Evolutionary conservation across 2,888 invertebrate genomes (phyloP).

Genomic region (Dynastes hyllus): DNA sequence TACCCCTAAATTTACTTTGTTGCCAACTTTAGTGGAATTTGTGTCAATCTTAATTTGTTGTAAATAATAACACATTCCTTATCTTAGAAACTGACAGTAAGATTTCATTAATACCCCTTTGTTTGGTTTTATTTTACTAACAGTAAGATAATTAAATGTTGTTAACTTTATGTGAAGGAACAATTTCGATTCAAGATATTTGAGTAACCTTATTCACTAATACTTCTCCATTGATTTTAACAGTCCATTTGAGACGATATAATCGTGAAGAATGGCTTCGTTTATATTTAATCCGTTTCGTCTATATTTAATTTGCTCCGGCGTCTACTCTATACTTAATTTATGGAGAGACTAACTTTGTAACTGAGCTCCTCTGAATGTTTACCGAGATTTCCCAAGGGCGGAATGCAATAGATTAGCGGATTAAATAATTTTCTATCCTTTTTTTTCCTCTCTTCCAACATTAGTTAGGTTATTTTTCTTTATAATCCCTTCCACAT

Average conservation of each 20-base stretch:
- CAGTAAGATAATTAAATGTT: too few species aligned
- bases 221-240: constrained; percentile 18
- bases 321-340: constrained; percentile 34
- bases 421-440: constrained; percentile 42
- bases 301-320: constrained; percentile 43
- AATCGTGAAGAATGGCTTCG: constrained; percentile 31
- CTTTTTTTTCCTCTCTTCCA: constrained; percentile 15
- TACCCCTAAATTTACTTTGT: too few species aligned
- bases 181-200: background rate
- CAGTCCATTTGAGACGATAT: constrained; percentile 8
- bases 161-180: too few species aligned
- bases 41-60: too few species aligned
- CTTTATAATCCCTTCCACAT: constrained; percentile 28
- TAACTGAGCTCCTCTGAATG: constrained; percentile 41
- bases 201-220: constrained; percentile 10
- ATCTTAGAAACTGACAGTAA: too few species aligned
- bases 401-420: constrained; percentile 41
- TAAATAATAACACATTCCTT: too few species aligned
- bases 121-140: too few species aligned
- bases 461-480: background rate
- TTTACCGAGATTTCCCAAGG: constrained; percentile 44
- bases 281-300: constrained; percentile 41
- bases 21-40: too few species aligned
- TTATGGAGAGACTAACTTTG: constrained; percentile 38
- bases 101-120: too few species aligned